Evolutionary conservation across 2,797 vertebrate genomes (phyloP).

Genomic region (Tragopan temminckii): DNA sequence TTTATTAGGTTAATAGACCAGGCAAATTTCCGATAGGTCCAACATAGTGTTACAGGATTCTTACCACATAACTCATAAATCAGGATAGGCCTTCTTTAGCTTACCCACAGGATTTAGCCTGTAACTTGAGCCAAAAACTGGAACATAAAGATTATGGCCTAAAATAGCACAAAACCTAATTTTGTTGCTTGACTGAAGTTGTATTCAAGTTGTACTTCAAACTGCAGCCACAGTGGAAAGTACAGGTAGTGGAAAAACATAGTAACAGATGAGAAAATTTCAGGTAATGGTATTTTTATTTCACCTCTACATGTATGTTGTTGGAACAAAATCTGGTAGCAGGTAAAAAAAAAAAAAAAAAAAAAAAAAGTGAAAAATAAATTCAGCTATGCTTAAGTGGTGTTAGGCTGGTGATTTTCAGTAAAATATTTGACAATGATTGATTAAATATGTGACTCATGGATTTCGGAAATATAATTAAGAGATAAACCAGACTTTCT

Average conservation of each 20-base stretch:
- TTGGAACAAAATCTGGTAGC: neutral
- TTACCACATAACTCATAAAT: constrained; percentile 10
- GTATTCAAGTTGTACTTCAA: neutral
- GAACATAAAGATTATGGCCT: constrained; percentile 3
- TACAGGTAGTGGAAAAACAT: constrained; percentile 29
- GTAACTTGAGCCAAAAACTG: neutral
- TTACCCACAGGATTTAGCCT: constrained; percentile 34
- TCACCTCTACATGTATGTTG: neutral
- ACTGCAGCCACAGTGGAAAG: constrained; percentile 35
- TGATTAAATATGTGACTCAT: neutral
- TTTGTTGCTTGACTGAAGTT: constrained; percentile 2
- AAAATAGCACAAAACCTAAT: constrained; percentile 19
- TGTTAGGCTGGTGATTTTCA: neutral
- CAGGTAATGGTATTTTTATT: constrained; percentile 12
- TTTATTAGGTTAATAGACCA: constrained; percentile 22
- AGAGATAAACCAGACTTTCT: neutral
- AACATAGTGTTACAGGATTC: constrained; percentile 2
- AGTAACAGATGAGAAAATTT: constrained; percentile 13
- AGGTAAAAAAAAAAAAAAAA: neutral
- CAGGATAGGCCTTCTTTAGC: neutral
- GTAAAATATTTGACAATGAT: neutral
- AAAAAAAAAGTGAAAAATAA: neutral
- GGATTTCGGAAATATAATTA: neutral
- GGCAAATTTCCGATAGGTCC: neutral
- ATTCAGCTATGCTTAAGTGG: neutral